phyloP scores from a whole-genome alignment of 2,113 vertebrate species.

The human region DNA sequence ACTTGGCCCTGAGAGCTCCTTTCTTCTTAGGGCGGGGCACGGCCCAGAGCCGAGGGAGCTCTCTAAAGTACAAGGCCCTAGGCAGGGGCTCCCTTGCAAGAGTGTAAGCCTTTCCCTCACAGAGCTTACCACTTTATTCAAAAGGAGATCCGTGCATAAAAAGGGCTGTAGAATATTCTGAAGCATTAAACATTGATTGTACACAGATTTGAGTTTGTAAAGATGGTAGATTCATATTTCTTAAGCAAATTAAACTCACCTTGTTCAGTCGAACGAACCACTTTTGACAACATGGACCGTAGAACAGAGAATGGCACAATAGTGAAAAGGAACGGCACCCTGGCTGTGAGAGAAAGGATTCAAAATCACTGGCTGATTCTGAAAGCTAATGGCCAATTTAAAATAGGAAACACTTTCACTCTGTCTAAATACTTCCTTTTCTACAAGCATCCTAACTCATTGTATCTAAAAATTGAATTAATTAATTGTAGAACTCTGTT shows the following conservation, averaged over 20 bases:
- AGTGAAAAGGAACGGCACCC: conserved; percentile 88
- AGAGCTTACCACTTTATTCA: neutral
- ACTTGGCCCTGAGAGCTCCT: neutral
- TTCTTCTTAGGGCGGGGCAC: neutral
- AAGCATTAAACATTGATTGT: neutral
- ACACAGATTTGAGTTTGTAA: neutral
- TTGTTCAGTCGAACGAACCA: conserved; percentile 90
- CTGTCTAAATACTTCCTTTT: neutral
- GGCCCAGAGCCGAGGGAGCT: neutral
- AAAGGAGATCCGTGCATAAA: neutral
- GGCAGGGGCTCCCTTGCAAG: neutral
- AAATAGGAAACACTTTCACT: neutral
- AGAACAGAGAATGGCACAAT: conserved; percentile 93
- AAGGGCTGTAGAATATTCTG: neutral
- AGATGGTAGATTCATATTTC: neutral
- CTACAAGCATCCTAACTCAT: neutral
- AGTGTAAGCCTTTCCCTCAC: neutral
- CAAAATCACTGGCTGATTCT: neutral
- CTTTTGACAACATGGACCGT: conserved; percentile 95
- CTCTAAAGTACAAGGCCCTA: neutral
- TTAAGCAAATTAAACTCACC: conserved; percentile 85
- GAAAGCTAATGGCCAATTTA: neutral
- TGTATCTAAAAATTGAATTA: neutral
- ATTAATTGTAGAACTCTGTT: neutral
- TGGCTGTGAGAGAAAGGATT: conserved; percentile 83